Evolutionary conservation across 2,797 vertebrate species (phyloP), one percentile per base, ranked within the genome.

Genomic region (Semaprochilodus insignis): DNA sequence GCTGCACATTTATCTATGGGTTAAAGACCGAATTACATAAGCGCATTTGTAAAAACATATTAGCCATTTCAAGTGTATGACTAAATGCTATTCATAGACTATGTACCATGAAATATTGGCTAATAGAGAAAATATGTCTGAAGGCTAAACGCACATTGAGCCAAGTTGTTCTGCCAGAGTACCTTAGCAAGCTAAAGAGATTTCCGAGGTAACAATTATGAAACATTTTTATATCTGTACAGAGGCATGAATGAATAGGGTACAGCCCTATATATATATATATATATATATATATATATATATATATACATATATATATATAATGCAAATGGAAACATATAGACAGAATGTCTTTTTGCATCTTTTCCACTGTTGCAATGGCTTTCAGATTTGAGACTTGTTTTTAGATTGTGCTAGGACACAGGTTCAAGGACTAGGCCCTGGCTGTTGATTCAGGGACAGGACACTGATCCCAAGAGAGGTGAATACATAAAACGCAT

Each of bases 1-100:
- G 4, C 72, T 85, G 72, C 51, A 70, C 14, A n/a, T 86, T 83
- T 86, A 77, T 86, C 76, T 69, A 73, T 36, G 69, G 66, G 89
- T 85, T 89, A 88, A 85, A 90, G 86, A 89, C 75, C 23, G 67
- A 83, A 86, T 90, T 82, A 81, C 73, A 83, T 81, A 85, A 85
- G 25, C 51, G n/a, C 54, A 73, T 83, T 67, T 85, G 23, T 75
- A 75, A 83, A 60, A 83, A 77, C 70, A 31, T 75, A 71, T 78
- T 78, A 76, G 67, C 23, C 74, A 27, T 72, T 83, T 85, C 75
- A 82, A 72, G 23, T 66, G 55, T 25, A 69, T 57, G 54, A 80
- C 80, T 62, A 81, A 73, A 66, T 27, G 27, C 71, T 82, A 82
- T 73, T 81, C 67, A 74, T 62, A 16, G 70, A 60, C 63, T 67